Conservation (phyloP, 2,113 vertebrate species). For the Laticauda colubrina region DNA sequence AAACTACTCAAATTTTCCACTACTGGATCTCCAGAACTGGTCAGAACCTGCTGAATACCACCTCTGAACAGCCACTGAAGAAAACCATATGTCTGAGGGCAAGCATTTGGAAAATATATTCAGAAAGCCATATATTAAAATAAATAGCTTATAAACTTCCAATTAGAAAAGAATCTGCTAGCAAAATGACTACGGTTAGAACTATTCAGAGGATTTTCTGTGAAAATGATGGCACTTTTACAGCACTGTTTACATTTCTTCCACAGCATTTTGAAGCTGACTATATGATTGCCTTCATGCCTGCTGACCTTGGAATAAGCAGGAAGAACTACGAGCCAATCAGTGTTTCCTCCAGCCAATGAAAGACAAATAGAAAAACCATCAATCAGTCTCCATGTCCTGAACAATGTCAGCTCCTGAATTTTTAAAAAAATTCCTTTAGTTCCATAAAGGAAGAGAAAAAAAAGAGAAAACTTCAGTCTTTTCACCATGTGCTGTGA, state of each 20-base stretch:
- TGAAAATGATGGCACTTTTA: not conserved
- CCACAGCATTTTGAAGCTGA: not conserved
- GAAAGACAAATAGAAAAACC: not conserved
- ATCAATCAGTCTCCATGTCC: not conserved
- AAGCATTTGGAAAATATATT: not conserved
- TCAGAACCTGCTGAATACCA: no score
- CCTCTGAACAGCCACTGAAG: not conserved
- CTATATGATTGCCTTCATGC: not conserved
- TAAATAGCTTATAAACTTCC: not conserved
- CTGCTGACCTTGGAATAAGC: not conserved
- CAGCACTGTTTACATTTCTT: not conserved
- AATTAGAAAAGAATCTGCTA: not conserved
- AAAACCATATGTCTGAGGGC: not conserved
- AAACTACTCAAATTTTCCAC: no score
- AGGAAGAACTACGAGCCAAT: not conserved
- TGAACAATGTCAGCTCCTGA: not conserved
- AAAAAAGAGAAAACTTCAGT: not conserved
- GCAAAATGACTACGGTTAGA: not conserved
- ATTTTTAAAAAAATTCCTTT: not conserved
- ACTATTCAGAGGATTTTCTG: not conserved
- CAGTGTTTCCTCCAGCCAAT: not conserved
- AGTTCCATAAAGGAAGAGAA: not conserved
- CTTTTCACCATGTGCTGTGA: not conserved
- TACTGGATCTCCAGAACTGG: no score
- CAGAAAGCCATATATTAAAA: not conserved